Percentiles rank a stretch among this genome's conserved stretches.
phyloP scores from a whole-genome alignment of 2,113 vertebrate genomes.

The Pterocles orientalis region DNA sequence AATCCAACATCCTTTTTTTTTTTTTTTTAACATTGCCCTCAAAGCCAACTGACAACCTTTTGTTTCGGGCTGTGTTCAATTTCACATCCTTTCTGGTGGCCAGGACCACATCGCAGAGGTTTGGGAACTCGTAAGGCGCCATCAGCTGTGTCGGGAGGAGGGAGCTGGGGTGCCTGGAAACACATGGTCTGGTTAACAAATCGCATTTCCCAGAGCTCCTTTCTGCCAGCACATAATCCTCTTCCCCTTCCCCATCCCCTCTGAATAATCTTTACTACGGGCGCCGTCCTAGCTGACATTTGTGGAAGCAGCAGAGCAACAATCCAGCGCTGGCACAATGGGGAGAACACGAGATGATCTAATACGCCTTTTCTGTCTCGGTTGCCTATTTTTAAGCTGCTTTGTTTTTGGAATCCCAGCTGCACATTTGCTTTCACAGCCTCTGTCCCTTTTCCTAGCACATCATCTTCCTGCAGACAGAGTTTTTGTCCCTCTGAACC shows the following conservation, averaged over 20 bases:
- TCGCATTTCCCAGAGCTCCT: background rate
- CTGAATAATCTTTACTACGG: background rate
- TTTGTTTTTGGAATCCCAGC: slow-evolving; percentile 38
- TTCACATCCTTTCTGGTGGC: background rate
- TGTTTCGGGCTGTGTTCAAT: background rate
- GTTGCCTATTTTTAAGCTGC: slow-evolving; percentile 28
- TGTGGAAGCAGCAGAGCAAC: slow-evolving; percentile 12
- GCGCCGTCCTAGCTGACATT: slow-evolving; percentile 7
- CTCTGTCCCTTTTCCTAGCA: background rate
- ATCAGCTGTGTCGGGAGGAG: background rate
- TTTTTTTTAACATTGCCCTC: background rate
- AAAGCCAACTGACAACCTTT: background rate
- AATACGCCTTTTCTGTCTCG: background rate
- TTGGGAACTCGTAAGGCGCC: background rate
- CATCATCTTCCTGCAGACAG: background rate
- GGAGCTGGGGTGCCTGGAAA: background rate
- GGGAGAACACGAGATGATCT: background rate
- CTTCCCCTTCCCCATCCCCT: background rate
- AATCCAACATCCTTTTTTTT: background rate
- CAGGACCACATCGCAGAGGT: background rate
- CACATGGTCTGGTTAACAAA: background rate
- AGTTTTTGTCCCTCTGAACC: background rate
- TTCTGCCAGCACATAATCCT: background rate
- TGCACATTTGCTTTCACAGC: background rate
- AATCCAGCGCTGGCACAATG: background rate